These are phyloP conservation scores for Oxycera nigricornis DNA, from an alignment of 2,888 invertebrate genomes.

Conservation along the genomic window DNA sequence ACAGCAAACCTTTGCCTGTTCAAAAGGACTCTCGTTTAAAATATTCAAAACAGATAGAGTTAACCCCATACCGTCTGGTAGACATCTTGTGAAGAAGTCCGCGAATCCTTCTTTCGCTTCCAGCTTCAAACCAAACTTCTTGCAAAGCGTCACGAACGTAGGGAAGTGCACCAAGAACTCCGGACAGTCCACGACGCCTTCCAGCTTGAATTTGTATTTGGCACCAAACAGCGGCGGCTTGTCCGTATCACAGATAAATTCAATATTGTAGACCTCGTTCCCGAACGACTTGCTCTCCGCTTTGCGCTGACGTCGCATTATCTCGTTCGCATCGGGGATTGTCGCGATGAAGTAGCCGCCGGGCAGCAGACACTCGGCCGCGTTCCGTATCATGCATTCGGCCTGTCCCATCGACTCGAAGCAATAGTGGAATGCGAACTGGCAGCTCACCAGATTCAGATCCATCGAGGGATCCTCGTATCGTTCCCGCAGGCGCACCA, in stretches of 20 bases:
- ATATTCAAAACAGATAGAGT: neutral
- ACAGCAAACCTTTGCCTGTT: slow-evolving; percentile 66
- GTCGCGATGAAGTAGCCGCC: slow-evolving; percentile 98
- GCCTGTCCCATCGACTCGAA: slow-evolving; percentile 91
- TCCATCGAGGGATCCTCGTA: slow-evolving; percentile 79
- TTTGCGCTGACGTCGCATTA: slow-evolving; percentile 76
- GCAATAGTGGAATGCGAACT: slow-evolving; percentile 98
- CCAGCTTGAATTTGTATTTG: slow-evolving; percentile 93
- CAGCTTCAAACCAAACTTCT: slow-evolving; percentile 75
- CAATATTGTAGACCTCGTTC: slow-evolving; percentile 79
- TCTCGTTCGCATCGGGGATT: slow-evolving; percentile 91
- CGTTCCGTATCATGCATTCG: slow-evolving; percentile 90
- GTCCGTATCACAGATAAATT: slow-evolving; percentile 71
- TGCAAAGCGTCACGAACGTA: slow-evolving; percentile 75
- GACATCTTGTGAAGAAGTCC: slow-evolving; percentile 70
- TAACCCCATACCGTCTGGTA: slow-evolving; percentile 51
- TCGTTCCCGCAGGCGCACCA: slow-evolving; percentile 76
- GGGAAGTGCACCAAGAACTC: slow-evolving; percentile 97
- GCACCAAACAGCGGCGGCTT: slow-evolving; percentile 90
- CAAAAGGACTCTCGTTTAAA: neutral
- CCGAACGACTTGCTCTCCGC: slow-evolving; percentile 71
- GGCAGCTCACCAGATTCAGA: slow-evolving; percentile 93
- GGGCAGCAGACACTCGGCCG: slow-evolving; percentile 83
- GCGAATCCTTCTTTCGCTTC: slow-evolving; percentile 76
- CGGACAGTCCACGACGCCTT: slow-evolving; percentile 97